phyloP scores from a whole-genome alignment of 23 tunicate species.

The Ciona savignyi region DNA sequence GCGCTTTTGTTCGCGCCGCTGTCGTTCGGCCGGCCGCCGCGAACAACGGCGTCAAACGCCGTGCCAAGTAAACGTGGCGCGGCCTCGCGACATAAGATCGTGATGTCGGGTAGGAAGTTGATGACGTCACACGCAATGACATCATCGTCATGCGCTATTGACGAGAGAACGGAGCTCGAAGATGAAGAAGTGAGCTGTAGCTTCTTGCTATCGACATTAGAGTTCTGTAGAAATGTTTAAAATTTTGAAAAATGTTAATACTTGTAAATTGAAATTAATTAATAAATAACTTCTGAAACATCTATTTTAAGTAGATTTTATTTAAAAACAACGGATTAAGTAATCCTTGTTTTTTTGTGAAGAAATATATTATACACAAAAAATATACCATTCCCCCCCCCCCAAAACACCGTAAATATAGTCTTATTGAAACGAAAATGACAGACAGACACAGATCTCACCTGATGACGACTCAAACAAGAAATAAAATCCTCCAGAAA shows the following conservation, averaged over 20 bases:
- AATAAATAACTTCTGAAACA: too few species aligned
- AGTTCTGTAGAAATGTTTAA: too few species aligned
- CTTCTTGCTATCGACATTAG: background rate
- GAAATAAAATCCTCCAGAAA: conserved; percentile 31
- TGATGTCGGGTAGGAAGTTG: conserved; percentile 59
- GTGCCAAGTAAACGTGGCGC: conserved; percentile 43
- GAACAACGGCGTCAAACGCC: conserved; percentile 45
- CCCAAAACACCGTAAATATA: too few species aligned
- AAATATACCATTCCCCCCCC: too few species aligned
- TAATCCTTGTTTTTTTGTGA: too few species aligned
- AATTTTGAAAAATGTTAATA: too few species aligned
- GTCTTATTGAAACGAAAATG: too few species aligned
- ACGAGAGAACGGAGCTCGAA: background rate
- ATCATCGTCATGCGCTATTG: conserved; percentile 15
- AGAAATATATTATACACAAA: too few species aligned
- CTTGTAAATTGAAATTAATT: too few species aligned
- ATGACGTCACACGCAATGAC: conserved; percentile 22
- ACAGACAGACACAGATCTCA: background rate
- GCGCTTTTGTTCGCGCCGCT: background rate
- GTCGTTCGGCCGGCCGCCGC: background rate
- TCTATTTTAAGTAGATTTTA: too few species aligned
- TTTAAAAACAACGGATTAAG: too few species aligned
- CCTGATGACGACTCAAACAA: conserved; percentile 14
- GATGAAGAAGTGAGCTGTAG: background rate
- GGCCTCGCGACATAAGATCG: conserved; percentile 54